Base-by-base conservation (phyloP, 30 jellyfish, hydroid and myxozoan genomes). In the Aurelia sp. region DNA sequence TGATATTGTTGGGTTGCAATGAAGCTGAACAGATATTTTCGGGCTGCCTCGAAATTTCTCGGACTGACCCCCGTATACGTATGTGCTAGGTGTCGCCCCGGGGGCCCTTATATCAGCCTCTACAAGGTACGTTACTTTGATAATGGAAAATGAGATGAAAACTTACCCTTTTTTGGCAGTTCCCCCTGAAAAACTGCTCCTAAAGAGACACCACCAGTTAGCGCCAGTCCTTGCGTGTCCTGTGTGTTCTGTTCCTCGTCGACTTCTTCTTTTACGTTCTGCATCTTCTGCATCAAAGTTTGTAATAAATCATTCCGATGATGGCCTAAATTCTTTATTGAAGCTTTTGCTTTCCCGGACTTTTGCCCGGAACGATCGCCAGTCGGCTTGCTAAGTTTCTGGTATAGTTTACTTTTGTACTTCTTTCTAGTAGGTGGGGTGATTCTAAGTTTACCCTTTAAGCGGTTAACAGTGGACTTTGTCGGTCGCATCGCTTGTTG, bases 101-200 rank as follows among this genome's bases (percentile, higher is more conserved):
- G 33, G 33, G 33, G 51, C 0, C 8, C 8, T 40, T 40, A 40
- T 0, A 8, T 4, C 51, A 1, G 51, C 10, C 8, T 44, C 55
- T 44, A 8, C 13, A 44, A 7, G 55, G 55, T 44, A 44, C 3
- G 3, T 44, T 8, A 44, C 55, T 44, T 44, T 44, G 9, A 44
- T 44, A 41, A 41, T 4, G 52, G 13, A 41, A 4, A 8, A 73
- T 0, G 63, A 15, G 35, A 13, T 3, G 24, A 48, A 48, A 55
- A 8, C 67, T 61, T 64, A 79, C 80, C 62, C 52, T 51, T 79
- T 4, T 15, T 62, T 18, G 90, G 80, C 53, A 67, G 57, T 55
- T 74, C 86, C 24, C 94, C 92, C 55, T 71, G 92, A 69, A 67
- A 82, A 18, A 82, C 77, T 11, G 92, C 92, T 9, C 92, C 92